phyloP scores from a whole-genome alignment of 2,113 vertebrate genomes.

The Erythrolamprus reginae region DNA sequence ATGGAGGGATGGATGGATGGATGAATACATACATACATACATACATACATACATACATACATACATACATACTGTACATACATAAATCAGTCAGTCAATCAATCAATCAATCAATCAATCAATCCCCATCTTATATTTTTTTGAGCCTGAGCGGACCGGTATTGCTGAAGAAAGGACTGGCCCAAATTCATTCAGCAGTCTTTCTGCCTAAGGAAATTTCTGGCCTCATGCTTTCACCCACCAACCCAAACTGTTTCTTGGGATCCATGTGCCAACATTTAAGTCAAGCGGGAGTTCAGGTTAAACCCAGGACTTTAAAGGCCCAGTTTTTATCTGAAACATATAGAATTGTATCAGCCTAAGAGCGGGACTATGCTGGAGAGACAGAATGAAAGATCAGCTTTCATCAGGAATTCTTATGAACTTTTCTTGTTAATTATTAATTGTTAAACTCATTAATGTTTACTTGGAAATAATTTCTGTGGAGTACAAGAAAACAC shows the following conservation, averaged over 20 bases:
- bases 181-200: neutral
- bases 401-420: neutral
- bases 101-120: too few relatives aligned
- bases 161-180: neutral
- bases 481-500: neutral
- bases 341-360: neutral
- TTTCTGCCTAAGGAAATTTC: neutral
- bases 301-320: neutral
- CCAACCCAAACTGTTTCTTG: neutral
- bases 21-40: too few relatives aligned
- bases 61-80: too few relatives aligned
- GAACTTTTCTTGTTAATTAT: neutral
- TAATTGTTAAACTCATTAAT: neutral
- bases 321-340: neutral
- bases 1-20: too few relatives aligned
- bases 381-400: constrained; percentile 11
- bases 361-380: neutral
- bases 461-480: neutral
- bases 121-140: too few relatives aligned
- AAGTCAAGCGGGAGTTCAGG: neutral
- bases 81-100: too few relatives aligned
- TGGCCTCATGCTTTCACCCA: neutral
- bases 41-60: too few relatives aligned
- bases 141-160: too few relatives aligned
- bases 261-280: neutral